Evolutionary conservation across 92 coral and sea anemone species (phyloP), one percentile per base, ranked within the genome.

Genomic region (Palythoa heliodiscus): DNA sequence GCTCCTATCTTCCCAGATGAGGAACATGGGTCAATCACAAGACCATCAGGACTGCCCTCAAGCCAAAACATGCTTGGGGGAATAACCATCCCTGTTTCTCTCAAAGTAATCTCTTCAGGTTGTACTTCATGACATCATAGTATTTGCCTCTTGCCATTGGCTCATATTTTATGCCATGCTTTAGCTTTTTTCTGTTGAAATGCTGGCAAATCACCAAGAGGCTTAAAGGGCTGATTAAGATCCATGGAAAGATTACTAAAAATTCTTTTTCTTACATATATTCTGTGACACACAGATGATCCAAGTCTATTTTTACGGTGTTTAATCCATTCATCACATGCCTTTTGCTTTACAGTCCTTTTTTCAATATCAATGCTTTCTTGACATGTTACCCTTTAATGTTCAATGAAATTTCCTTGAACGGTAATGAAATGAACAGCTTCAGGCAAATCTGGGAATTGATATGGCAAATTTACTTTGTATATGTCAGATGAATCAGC

Each of bases 11-110:
- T 63, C 52, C 86, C 77, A 82, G 52, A 63, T 60, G 67, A 43
- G 35, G 75, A 79, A 87, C 81, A 77, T 70, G 77, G 76, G 39
- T 87, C 89, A 23, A 87, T 79, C 17, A 86, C 88, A 67, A 85
- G 77, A 52, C 91, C 91, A 85, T 89, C 82, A 64, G 91, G 89
- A 82, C 89, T 89, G 75, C 78, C 91, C 61, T 78, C 86, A 86
- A 89, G 88, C 89, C 92, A 88, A 85, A 89, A 89, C 89, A 85
- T 64, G 78, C 69, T 24, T 73, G 86, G 91, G 39, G 74, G 91
- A 76, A 88, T 84, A 40, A 88, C 91, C 78, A 88, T 57, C 2
- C 86, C 89, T 52, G 85, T 75, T 70, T 88, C 91, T 17, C 89
- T 53, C 70, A 85, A 63, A 66, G 76, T 54, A 67, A 76, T 70